Evolutionary conservation across 2,888 invertebrate species (phyloP).

Genomic region (Lycaena phlaeas): DNA sequence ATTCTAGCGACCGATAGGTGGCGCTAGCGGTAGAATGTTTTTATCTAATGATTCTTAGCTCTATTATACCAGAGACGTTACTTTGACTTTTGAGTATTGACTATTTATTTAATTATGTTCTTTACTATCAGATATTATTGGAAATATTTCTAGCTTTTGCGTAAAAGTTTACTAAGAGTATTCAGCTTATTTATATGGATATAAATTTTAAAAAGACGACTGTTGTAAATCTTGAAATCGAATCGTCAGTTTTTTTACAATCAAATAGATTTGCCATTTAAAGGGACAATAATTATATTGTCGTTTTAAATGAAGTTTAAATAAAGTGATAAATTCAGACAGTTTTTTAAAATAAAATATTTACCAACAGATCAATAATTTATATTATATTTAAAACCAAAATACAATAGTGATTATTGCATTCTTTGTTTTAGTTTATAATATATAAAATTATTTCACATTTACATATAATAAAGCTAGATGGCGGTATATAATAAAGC

Average conservation of each 20-base stretch:
- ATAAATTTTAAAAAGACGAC: slow-evolving; percentile 1
- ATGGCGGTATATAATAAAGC: no score
- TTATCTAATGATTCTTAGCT: neutral
- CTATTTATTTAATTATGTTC: slow-evolving; percentile 1
- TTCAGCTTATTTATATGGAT: no score
- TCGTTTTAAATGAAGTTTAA: no score
- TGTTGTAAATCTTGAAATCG: no score
- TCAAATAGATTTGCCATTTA: no score
- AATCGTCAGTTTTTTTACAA: slow-evolving; percentile 1
- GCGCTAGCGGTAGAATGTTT: slow-evolving; percentile 3
- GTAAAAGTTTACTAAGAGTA: neutral
- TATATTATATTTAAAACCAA: no score
- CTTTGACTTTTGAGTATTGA: neutral
- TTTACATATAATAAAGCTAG: neutral
- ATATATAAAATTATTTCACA: neutral
- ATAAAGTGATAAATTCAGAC: no score
- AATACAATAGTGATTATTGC: slow-evolving; percentile 1
- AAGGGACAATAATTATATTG: no score
- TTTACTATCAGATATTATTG: slow-evolving; percentile 2
- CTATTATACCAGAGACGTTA: neutral
- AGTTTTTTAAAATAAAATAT: no score
- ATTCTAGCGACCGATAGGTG: slow-evolving; percentile 10
- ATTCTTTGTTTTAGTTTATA: neutral
- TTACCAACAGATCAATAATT: no score
- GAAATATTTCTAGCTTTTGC: neutral